Evolutionary conservation across 2,888 invertebrate genomes (phyloP), one percentile per base, ranked within the genome.

Genomic region (Papilio gigon): DNA sequence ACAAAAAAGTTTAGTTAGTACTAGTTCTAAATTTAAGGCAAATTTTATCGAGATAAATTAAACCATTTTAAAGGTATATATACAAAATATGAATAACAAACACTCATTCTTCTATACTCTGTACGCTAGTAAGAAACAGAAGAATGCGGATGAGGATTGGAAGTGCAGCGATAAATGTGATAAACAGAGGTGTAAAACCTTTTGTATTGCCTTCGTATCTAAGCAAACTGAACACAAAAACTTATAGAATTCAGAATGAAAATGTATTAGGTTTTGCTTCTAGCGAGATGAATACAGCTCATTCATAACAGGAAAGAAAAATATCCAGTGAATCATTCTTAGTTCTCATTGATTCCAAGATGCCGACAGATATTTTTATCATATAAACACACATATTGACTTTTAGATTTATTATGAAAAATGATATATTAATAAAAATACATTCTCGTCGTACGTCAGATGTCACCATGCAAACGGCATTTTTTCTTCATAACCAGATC

Each of bases 401-500:
- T 4, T 2, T 37, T 11, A 22, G 47, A 20, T 11, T 47, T 53
- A 11, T 50, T 25, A 53, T 53, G 27, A 53, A 53, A 53, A 53
- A 30, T 22, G 12, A 12, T 44, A 20, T 44, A 20, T 20, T 9
- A 8, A 8, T 42, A 6, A 44, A 44, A 44, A 50, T 6, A 50
- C 14, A 8, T n/a, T 6, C 12, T 4, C 22, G 3, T 6, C 27
- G n/a, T 27, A 53, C n/a, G n/a, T 58, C 44, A 44, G 5, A 17
- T 50, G 50, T 50, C 42, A 8, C 12, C 47, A 22, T 58, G 37
- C 40, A 60, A 27, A 40, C n/a, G 40, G 30, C 61, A 61, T 35
- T 63, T 33, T 47, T 30, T 27, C 47, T 11, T 20, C 33, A 12
- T n/a, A 37, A 12, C 20, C 30, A 58, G 44, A 44, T 44, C 65